A percentile compares a stretch with the other conserved stretches of the same genome.
phyloP scores from a whole-genome alignment of 1,140 invertebrate species.

The Tenebrio molitor region DNA sequence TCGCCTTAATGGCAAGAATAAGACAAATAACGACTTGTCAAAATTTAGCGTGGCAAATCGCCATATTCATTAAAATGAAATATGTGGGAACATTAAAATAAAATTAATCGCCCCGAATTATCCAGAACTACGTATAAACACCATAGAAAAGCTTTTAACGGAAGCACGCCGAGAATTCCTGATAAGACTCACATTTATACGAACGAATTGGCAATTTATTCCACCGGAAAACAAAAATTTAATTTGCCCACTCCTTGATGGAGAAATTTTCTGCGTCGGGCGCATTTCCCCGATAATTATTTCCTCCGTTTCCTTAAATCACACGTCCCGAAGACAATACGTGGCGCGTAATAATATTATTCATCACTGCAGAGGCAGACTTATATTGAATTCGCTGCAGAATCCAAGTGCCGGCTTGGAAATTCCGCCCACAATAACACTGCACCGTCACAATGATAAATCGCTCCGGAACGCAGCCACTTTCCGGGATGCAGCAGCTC shows the following conservation, averaged over 20 bases:
- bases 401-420: background rate
- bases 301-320: conserved; percentile 7
- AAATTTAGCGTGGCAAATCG: conserved; percentile 45
- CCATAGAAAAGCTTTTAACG: conserved; percentile 41
- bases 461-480: background rate
- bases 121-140: conserved; percentile 39
- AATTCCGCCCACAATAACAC: conserved; percentile 30
- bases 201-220: conserved; percentile 34
- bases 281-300: conserved; percentile 23
- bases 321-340: conserved; percentile 23
- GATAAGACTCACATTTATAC: conserved; percentile 41
- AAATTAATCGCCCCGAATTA: conserved; percentile 43
- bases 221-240: conserved; percentile 22
- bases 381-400: conserved; percentile 16
- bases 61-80: conserved; percentile 46
- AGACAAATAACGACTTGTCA: conserved; percentile 35
- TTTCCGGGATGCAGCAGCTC: conserved; percentile 24
- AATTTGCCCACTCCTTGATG: conserved; percentile 16
- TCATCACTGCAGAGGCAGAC: background rate
- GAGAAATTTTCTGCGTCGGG: background rate
- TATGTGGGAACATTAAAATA: conserved; percentile 44
- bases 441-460: conserved; percentile 44
- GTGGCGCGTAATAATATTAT: conserved; percentile 16
- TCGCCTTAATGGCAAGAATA: conserved; percentile 13
- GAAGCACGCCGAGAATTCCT: conserved; percentile 37